These are phyloP conservation scores for Pachypanchax playfairii DNA, from an alignment of 2,113 vertebrate species.

Conservation along the genomic window DNA sequence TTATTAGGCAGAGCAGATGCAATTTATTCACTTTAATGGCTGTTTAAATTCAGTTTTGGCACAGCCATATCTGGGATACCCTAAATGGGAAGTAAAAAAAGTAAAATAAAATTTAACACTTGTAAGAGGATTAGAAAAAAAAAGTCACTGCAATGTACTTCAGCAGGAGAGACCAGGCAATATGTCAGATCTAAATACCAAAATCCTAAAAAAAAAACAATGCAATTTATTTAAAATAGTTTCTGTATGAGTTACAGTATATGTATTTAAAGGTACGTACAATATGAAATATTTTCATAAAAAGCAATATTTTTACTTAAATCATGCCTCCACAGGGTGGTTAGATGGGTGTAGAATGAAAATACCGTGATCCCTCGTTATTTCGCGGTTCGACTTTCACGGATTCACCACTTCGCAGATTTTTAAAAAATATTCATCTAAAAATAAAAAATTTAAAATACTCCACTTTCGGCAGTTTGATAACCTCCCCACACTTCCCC, in stretches of 20 bases:
- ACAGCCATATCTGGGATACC: conserved; percentile 28
- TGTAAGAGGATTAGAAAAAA: conserved; percentile 2
- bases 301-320: too few species aligned
- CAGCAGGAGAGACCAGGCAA: conserved; percentile 13
- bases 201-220: conserved; percentile 5
- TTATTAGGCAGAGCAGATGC: conserved; percentile 15
- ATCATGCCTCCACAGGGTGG: too few species aligned
- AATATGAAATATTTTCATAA: too few species aligned
- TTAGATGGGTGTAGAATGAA: too few species aligned
- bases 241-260: background rate
- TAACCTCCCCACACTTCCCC: too few species aligned
- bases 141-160: background rate
- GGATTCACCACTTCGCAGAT: too few species aligned
- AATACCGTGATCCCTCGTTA: too few species aligned
- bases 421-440: too few species aligned
- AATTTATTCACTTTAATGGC: conserved; percentile 27
- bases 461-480: too few species aligned
- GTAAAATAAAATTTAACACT: conserved; percentile 5
- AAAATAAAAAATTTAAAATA: too few species aligned
- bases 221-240: too few species aligned
- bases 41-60: conserved; percentile 33
- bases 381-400: too few species aligned
- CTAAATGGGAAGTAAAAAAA: conserved; percentile 10
- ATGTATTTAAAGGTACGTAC: background rate
- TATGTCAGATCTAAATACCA: background rate